Conservation (phyloP, 2,113 vertebrate genomes). For the Zapus hudsonius region DNA sequence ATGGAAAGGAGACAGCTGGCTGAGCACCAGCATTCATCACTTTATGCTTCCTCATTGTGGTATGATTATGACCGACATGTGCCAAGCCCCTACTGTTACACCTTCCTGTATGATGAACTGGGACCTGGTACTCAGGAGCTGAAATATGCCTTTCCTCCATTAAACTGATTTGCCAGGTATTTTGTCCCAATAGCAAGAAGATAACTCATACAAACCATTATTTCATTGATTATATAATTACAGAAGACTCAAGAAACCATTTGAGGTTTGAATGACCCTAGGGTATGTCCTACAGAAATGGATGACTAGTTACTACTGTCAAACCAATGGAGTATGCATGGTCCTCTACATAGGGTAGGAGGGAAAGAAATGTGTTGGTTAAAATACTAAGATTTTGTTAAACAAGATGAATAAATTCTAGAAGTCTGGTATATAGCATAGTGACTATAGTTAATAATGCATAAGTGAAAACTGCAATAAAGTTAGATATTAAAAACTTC, state of each 20-base stretch:
- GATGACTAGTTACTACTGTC: conserved; percentile 7
- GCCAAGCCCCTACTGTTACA: too few species aligned
- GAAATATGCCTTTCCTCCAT: too few species aligned
- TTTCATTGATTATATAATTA: conserved; percentile 12
- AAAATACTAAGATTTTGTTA: background rate
- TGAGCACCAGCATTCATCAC: too few species aligned
- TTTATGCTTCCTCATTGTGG: too few species aligned
- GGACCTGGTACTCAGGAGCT: too few species aligned
- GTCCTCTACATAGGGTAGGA: background rate
- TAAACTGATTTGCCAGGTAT: too few species aligned
- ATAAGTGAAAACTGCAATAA: background rate
- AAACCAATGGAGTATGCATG: background rate
- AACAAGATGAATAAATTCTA: background rate
- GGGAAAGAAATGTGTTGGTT: background rate
- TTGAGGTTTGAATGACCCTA: background rate
- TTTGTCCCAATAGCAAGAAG: too few species aligned
- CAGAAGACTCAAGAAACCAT: background rate
- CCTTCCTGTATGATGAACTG: too few species aligned
- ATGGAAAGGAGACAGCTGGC: too few species aligned
- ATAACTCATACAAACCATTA: background rate
- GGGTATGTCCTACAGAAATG: background rate
- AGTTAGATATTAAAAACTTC: background rate
- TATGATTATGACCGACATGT: too few species aligned
- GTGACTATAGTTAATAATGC: background rate
- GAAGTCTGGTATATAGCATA: background rate